A percentile compares a stretch with the other conserved stretches of the same genome.
Conservation (phyloP, 2,113 vertebrate genomes). For the Chloropsis hardwickii region DNA sequence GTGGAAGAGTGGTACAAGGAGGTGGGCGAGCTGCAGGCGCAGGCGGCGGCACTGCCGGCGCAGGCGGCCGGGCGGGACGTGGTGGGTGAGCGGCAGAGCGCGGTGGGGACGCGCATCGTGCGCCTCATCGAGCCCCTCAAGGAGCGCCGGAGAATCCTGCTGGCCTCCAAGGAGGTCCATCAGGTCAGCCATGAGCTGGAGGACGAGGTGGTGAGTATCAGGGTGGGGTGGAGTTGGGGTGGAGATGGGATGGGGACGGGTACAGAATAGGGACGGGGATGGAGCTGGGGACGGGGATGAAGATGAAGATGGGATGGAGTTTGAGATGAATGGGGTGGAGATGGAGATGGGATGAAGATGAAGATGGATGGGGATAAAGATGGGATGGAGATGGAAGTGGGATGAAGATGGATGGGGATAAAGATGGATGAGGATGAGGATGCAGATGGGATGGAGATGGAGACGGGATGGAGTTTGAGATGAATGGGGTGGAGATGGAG, state of each 20-base stretch:
- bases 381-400: too few relatives aligned
- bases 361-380: too few relatives aligned
- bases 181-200: slow-evolving; percentile 83
- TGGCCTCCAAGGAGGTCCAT: slow-evolving; percentile 92
- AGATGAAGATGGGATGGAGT: too few relatives aligned
- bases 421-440: too few relatives aligned
- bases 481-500: too few relatives aligned
- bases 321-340: too few relatives aligned
- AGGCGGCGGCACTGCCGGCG: background rate
- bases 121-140: slow-evolving; percentile 90
- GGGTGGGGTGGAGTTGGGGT: background rate
- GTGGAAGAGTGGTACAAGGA: background rate
- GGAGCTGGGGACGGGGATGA: background rate
- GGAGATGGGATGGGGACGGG: too few relatives aligned
- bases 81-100: slow-evolving; percentile 60
- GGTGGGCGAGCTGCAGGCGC: background rate
- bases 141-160: slow-evolving; percentile 84
- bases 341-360: too few relatives aligned
- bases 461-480: too few relatives aligned
- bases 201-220: background rate
- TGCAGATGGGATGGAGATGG: too few relatives aligned
- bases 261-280: too few relatives aligned
- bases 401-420: too few relatives aligned
- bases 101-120: slow-evolving; percentile 84
- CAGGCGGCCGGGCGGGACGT: background rate